phyloP scores from a whole-genome alignment of 64 coral and sea anemone species.

The Montipora foliosa region DNA sequence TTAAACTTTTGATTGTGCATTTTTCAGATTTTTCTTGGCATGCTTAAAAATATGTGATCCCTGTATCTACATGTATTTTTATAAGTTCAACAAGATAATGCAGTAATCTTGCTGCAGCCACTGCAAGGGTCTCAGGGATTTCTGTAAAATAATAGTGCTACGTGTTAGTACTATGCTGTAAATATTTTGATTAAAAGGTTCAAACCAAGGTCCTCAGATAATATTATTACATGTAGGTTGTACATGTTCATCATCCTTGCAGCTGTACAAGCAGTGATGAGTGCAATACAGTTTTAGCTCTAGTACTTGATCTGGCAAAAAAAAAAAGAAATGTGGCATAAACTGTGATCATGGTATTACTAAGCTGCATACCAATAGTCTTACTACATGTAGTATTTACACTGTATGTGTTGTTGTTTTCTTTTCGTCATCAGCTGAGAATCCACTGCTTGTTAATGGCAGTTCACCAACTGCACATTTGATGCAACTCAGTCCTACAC shows the following conservation, averaged over 20 bases:
- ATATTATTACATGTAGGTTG: no score
- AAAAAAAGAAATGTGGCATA: not conserved
- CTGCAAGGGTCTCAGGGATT: not conserved
- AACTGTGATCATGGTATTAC: not conserved
- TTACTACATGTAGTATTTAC: not conserved
- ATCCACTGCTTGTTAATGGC: conserved; percentile 50
- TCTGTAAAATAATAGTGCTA: not conserved
- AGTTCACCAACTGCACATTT: conserved; percentile 49
- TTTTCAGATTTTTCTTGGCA: no score
- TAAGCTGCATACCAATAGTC: no score
- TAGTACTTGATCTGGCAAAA: no score
- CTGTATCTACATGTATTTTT: no score
- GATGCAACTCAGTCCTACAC: conserved; percentile 24
- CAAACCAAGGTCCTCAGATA: not conserved
- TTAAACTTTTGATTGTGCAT: no score
- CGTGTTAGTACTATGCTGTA: not conserved
- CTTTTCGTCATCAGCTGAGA: conserved; percentile 18
- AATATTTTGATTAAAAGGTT: no score
- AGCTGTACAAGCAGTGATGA: no score
- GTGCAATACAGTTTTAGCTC: no score
- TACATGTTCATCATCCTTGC: no score
- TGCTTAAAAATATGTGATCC: no score
- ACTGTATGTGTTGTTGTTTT: not conserved
- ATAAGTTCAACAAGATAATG: no score
- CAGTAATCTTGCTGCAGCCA: not conserved